phyloP scores from a whole-genome alignment of 2,113 vertebrate species.

The Eulemur macaco region DNA sequence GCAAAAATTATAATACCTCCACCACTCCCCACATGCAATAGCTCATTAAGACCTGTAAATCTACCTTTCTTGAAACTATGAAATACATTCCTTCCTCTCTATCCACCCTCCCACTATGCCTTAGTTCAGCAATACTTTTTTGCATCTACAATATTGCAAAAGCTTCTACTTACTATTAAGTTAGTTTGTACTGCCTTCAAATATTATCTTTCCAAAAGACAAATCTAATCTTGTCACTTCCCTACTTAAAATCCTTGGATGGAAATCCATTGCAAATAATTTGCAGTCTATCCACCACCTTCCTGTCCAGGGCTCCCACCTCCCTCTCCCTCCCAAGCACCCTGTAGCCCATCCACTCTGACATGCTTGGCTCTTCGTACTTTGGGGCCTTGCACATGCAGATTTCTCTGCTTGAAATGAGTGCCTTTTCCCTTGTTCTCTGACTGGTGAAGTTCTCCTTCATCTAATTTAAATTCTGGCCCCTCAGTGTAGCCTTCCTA shows the following conservation, averaged over 20 bases:
- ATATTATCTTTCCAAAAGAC: constrained; percentile 25
- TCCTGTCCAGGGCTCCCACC: background rate
- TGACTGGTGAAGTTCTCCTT: background rate
- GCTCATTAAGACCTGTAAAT: background rate
- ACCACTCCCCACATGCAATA: background rate
- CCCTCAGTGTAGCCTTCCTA: background rate
- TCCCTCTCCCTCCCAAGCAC: background rate
- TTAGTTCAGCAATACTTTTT: background rate
- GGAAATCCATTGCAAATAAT: constrained; percentile 22
- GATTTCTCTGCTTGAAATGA: background rate
- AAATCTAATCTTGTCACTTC: constrained; percentile 41
- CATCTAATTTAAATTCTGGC: background rate
- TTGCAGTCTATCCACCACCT: background rate
- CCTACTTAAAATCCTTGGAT: constrained; percentile 34
- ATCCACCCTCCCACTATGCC: too few species aligned
- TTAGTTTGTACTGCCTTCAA: constrained; percentile 17
- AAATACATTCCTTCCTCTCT: background rate
- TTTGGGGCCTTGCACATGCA: background rate
- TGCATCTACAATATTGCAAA: background rate
- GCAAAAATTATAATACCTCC: background rate
- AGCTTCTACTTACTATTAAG: constrained; percentile 5
- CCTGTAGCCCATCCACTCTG: background rate
- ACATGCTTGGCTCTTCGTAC: background rate
- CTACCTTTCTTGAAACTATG: background rate
- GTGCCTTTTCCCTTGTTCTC: background rate